These are phyloP conservation scores for Myiozetetes cayanensis DNA, from an alignment of 2,113 vertebrate species.

Conservation along the genomic window DNA sequence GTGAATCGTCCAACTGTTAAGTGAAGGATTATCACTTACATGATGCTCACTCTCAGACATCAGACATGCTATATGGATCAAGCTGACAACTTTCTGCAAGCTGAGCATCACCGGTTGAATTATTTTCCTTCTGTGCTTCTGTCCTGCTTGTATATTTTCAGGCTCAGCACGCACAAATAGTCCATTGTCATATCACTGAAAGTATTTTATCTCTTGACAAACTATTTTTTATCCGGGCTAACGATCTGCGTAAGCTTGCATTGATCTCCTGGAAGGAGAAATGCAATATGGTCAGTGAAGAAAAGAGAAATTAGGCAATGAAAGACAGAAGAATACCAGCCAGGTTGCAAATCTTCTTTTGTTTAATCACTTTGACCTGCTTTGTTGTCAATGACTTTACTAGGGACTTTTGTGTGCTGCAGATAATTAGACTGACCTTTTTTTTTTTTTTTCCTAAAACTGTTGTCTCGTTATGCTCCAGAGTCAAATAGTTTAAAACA, in stretches of 20 bases:
- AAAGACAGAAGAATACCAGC: neutral
- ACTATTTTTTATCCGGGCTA: conserved; percentile 28
- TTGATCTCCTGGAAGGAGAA: neutral
- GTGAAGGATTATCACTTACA: conserved; percentile 18
- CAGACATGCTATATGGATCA: conserved; percentile 5
- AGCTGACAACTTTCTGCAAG: conserved; percentile 8
- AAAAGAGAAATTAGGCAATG: neutral
- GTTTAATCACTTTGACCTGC: neutral
- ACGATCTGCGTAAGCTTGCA: neutral
- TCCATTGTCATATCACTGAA: neutral
- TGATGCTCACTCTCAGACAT: conserved; percentile 5
- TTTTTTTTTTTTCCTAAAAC: neutral
- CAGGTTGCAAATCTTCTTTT: neutral
- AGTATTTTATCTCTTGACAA: conserved; percentile 26
- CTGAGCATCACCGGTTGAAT: neutral
- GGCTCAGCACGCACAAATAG: neutral
- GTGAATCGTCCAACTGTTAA: neutral
- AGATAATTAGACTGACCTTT: neutral
- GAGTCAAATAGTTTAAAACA: neutral
- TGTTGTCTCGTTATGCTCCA: neutral
- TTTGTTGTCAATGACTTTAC: neutral
- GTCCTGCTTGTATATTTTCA: conserved; percentile 2
- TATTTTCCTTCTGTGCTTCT: neutral
- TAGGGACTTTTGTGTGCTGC: neutral
- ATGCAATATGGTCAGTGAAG: neutral